Base-by-base conservation (phyloP, 64 coral and sea anemone genomes). In the Pocillopora verrucosa region DNA sequence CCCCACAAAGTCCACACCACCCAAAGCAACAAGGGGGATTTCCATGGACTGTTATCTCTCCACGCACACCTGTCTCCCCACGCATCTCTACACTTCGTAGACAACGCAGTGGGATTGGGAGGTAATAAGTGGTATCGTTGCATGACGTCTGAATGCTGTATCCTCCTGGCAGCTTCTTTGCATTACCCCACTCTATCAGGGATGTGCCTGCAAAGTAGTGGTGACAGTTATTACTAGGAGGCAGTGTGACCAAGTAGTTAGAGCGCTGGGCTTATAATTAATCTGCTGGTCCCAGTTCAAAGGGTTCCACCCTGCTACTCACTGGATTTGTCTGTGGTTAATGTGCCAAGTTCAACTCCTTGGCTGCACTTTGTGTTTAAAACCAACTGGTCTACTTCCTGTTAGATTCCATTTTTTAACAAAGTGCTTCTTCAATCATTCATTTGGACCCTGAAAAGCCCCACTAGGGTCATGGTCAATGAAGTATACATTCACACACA, bases 161-260 rank as follows among this genome's bases (percentile, higher is more conserved):
- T 20, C 94, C 94, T 14, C 94, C 94, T 25, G 90, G 90, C 12
- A 95, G 90, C 72, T 86, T 95, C 87, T 95, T 92, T 26, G 90
- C 86, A 30, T 95, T 70, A 5, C 94, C 94, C 88, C 84, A 89
- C 14, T 79, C 34, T 36, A 51, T 25, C 45, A 95, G 67, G 14
- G 94, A 89, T 62, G 84, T 85, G 63, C 67, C 92, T 94, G 61
- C 34, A 56, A 41, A 51, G 41, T 7, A 51, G 37, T 65, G 69
- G 41, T 59, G 67, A 25, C 5, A 13, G 22, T 12, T 11, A 13
- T 16, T 36, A 22, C 10, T 80, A 11, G 10, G 56, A 58, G 34
- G 4, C 59, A 10, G 3, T 80, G 41, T 59, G 67, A 25, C 5
- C 2, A 20, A 20, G 16, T 11, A 1, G 19, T 16, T 20, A 58